Evolutionary conservation across 2,113 vertebrate species (phyloP).

Genomic region (Mixornis gularis): DNA sequence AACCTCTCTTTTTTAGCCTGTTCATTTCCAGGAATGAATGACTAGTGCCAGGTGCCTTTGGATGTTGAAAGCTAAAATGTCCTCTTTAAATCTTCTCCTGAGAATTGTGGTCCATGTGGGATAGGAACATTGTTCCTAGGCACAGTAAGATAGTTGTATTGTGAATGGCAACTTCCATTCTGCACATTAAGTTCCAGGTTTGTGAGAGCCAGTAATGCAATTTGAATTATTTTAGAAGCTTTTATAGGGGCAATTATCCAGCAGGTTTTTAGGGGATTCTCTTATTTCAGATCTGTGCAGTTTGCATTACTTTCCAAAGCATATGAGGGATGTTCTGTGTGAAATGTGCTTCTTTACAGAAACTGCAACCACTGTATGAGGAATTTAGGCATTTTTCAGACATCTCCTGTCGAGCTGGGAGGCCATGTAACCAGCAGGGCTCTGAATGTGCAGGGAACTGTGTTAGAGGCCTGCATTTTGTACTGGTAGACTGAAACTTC

Average conservation of each 20-base stretch:
- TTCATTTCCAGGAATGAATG: neutral
- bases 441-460: neutral
- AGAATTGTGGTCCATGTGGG: neutral
- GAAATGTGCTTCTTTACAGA: neutral
- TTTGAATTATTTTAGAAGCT: slow-evolving; percentile 16
- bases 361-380: neutral
- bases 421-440: neutral
- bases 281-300: neutral
- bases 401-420: neutral
- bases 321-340: neutral
- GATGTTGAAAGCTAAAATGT: neutral
- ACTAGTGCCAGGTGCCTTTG: neutral
- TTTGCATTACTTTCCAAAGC: neutral
- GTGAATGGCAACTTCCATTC: neutral
- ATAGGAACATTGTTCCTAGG: neutral
- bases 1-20: neutral
- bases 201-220: neutral
- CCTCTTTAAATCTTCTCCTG: neutral
- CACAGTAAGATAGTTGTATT: neutral
- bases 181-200: neutral
- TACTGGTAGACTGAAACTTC: neutral
- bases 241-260: slow-evolving; percentile 1
- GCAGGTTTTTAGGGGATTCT: neutral
- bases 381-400: neutral
- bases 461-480: neutral